Evolutionary conservation across 2,888 invertebrate genomes (phyloP).

Genomic region (Smittia sp.): DNA sequence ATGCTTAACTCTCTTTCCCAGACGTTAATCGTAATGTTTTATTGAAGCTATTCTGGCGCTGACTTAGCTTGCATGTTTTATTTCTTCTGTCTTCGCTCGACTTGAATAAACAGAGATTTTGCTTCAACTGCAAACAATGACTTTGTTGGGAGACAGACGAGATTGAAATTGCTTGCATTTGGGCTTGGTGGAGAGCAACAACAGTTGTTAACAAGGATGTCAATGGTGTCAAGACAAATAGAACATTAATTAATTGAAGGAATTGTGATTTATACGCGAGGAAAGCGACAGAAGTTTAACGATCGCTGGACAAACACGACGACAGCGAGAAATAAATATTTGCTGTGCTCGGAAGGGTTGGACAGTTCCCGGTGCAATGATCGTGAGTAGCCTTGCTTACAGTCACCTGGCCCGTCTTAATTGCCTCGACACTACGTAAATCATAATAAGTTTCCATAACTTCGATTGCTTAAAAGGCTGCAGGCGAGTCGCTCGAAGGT

Average conservation of each 20-base stretch:
- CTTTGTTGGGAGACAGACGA: background rate
- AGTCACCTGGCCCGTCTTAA: background rate
- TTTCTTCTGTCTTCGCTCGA: background rate
- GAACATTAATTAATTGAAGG: conserved; percentile 23
- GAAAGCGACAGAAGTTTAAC: conserved; percentile 6
- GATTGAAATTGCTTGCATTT: background rate
- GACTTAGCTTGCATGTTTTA: background rate
- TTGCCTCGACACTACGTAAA: background rate
- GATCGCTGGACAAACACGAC: background rate
- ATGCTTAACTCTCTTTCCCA: background rate
- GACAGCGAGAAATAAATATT: too few species aligned
- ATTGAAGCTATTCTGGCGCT: background rate
- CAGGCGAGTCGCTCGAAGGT: background rate
- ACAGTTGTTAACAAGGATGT: conserved; percentile 30
- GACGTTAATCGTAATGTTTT: conserved; percentile 17
- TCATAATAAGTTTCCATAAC: background rate
- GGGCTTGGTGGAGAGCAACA: background rate
- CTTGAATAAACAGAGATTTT: background rate
- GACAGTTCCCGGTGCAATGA: too few species aligned
- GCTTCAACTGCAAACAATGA: background rate
- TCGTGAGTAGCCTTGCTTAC: too few species aligned
- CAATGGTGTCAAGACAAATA: conserved; percentile 1
- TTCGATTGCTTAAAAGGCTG: background rate
- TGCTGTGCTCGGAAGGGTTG: too few species aligned
- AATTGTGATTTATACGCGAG: conserved; percentile 22